A percentile compares a stretch with the other conserved stretches of the same genome.
These are phyloP conservation scores for Drosophila seguyi DNA, from an alignment of 1,140 invertebrate species.

Conservation along the genomic window DNA sequence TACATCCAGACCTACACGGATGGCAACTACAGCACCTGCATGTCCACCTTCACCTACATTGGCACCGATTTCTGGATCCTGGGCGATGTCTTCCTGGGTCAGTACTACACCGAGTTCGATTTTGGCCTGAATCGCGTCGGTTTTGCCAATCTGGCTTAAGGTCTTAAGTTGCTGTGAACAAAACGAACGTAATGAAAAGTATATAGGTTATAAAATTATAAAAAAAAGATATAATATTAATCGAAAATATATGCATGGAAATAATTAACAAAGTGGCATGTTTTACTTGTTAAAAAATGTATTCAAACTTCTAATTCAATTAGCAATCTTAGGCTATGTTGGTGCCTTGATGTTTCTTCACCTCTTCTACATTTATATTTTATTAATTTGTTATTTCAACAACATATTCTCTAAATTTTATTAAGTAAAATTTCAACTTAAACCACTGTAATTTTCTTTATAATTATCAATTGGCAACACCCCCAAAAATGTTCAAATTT, in stretches of 20 bases:
- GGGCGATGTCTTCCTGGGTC: conserved; percentile 89
- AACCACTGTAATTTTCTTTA: not conserved
- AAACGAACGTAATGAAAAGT: conserved; percentile 86
- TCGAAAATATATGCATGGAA: not conserved
- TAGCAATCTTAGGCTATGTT: too few species aligned
- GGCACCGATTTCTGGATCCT: conserved; percentile 86
- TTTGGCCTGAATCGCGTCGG: conserved; percentile 89
- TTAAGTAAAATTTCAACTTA: not conserved
- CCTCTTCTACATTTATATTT: not conserved
- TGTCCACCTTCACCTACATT: conserved; percentile 93
- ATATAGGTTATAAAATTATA: not conserved
- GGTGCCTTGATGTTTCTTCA: not conserved
- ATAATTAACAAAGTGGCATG: too few species aligned
- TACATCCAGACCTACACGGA: conserved; percentile 87
- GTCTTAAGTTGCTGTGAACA: conserved; percentile 85
- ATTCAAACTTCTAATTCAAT: too few species aligned
- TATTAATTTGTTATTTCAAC: not conserved
- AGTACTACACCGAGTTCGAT: conserved; percentile 90
- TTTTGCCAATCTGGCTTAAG: conserved; percentile 80
- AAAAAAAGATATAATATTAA: not conserved
- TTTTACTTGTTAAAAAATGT: too few species aligned
- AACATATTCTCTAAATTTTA: not conserved
- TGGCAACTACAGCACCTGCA: conserved; percentile 89
- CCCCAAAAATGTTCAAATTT: conserved; percentile 8
- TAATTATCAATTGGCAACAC: not conserved